These are phyloP conservation scores for Troglohyphantes excavatus DNA, from an alignment of 2,888 invertebrate species.

Conservation along the genomic window DNA sequence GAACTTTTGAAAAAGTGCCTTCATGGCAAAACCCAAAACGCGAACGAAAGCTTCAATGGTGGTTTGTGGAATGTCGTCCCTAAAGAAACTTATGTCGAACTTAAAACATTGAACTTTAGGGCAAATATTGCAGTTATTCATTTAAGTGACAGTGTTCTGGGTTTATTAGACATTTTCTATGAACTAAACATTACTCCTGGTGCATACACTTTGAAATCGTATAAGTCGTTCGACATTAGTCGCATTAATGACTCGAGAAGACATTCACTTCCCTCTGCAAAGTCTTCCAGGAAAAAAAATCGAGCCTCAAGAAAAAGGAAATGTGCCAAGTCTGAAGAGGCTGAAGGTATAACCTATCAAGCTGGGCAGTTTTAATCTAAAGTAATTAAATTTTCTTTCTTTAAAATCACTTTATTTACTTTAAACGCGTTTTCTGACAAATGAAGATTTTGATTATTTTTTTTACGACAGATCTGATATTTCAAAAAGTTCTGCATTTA, in stretches of 20 bases:
- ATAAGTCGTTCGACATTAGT: too few relatives aligned
- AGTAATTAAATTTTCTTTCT: too few relatives aligned
- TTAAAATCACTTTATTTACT: too few relatives aligned
- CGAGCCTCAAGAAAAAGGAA: neutral
- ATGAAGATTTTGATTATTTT: too few relatives aligned
- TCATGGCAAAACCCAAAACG: constrained; percentile 39
- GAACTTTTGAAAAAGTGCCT: constrained; percentile 27
- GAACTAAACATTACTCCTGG: too few relatives aligned
- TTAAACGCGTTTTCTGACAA: too few relatives aligned
- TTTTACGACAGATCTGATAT: too few relatives aligned
- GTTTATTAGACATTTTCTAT: neutral
- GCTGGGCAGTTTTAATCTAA: neutral
- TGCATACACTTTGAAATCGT: too few relatives aligned
- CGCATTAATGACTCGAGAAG: neutral
- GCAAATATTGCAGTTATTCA: neutral
- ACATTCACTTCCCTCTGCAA: neutral
- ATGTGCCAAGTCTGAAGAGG: neutral
- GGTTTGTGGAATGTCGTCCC: constrained; percentile 12
- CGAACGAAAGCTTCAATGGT: constrained; percentile 43
- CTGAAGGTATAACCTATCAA: neutral
- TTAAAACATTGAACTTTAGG: neutral
- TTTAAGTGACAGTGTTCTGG: neutral
- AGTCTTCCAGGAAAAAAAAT: neutral
- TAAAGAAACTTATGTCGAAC: neutral
- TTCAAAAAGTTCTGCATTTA: too few relatives aligned